Percentiles rank a stretch among this genome's conserved stretches.
Evolutionary conservation across 2,113 vertebrate genomes (phyloP).

Genomic region (Brachyhypopomus occidentalis): DNA sequence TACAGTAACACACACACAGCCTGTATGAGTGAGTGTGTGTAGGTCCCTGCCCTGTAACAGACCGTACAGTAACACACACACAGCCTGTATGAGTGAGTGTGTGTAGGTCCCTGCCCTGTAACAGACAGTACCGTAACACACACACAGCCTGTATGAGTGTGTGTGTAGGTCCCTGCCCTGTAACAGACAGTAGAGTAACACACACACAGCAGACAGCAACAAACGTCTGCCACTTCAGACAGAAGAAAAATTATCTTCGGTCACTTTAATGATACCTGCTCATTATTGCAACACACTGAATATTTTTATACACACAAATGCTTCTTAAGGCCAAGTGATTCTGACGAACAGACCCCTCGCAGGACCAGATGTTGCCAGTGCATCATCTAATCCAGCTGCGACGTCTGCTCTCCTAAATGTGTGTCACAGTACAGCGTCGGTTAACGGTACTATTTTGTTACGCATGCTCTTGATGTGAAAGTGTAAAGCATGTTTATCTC

Average conservation of each 20-base stretch:
- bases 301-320: not conserved
- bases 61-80: no score
- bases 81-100: slow-evolving; percentile 53
- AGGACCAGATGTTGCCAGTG: slow-evolving; percentile 36
- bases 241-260: not conserved
- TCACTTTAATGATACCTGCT: slow-evolving; percentile 28
- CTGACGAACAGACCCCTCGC: not conserved
- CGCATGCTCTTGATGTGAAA: not conserved
- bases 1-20: no score
- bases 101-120: slow-evolving; percentile 4
- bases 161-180: slow-evolving; percentile 8
- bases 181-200: slow-evolving; percentile 10
- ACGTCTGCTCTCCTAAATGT: slow-evolving; percentile 6
- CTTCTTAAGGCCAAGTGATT: slow-evolving; percentile 19
- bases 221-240: slow-evolving; percentile 1
- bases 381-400: slow-evolving; percentile 41
- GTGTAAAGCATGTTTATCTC: not conserved
- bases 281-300: not conserved
- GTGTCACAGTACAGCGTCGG: not conserved
- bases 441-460: not conserved
- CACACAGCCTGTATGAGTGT: slow-evolving; percentile 55
- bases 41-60: slow-evolving; percentile 3
- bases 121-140: no score
- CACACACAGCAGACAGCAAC: not conserved
- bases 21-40: slow-evolving; percentile 49